phyloP scores from a whole-genome alignment of 64 coral and sea anemone genomes.

The Actinia equina region DNA sequence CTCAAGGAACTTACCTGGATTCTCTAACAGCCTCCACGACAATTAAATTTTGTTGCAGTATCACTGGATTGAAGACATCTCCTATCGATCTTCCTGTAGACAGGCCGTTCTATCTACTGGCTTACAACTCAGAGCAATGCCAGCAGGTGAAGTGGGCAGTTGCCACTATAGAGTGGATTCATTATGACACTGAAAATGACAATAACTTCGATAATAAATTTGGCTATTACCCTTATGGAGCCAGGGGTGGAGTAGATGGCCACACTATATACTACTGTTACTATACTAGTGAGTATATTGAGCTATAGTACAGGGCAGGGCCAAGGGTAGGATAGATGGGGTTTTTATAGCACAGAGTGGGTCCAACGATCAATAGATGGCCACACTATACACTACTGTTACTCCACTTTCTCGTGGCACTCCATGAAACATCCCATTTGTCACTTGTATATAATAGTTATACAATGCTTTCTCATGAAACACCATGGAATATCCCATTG shows the following conservation, averaged over 20 bases:
- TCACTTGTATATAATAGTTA: too few relatives aligned
- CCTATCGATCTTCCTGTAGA: slow-evolving; percentile 1
- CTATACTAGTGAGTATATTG: slow-evolving; percentile 20
- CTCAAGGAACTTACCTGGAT: slow-evolving; percentile 27
- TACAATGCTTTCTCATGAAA: too few relatives aligned
- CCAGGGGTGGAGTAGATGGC: not conserved
- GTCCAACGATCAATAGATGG: too few relatives aligned
- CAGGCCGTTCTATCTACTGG: not conserved
- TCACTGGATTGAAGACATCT: slow-evolving; percentile 15
- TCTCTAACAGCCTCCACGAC: not conserved
- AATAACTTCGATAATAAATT: not conserved
- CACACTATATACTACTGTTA: slow-evolving; percentile 25
- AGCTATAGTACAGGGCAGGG: not conserved
- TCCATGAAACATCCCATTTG: too few relatives aligned
- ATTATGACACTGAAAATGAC: slow-evolving; percentile 7
- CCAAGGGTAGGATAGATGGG: not conserved
- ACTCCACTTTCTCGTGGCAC: not conserved
- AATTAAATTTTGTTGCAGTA: slow-evolving; percentile 51
- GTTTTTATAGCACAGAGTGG: too few relatives aligned
- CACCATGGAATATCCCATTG: too few relatives aligned
- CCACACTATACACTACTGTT: not conserved
- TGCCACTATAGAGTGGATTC: slow-evolving; percentile 17
- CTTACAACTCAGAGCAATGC: not conserved
- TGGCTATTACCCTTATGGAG: not conserved
- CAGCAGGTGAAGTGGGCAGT: slow-evolving; percentile 38